Evolutionary conservation across 1,140 invertebrate genomes (phyloP), one percentile per base, ranked within the genome.

Genomic region (Octopus sinensis): DNA sequence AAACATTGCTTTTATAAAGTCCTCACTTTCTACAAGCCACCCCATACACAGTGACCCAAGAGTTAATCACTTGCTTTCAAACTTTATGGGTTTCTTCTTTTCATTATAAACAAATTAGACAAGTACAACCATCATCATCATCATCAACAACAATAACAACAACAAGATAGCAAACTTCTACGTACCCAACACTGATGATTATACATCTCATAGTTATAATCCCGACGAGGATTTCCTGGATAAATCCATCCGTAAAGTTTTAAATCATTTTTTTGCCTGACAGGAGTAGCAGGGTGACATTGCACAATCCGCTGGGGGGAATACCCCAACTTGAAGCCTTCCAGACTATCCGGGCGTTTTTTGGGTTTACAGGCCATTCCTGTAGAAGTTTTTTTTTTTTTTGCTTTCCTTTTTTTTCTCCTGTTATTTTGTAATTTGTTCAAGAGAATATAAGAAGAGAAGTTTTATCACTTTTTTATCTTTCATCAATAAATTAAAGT

Each of bases 131-230:
- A 43, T 43, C 30, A 43, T 43, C 30, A 43, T 43, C 30, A 43
- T 43, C 30, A 43, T 43, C 30, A 43, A 2, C 30, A 43, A 43
- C 30, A 43, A 43, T 3, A 43, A 43, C 30, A 43, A 43, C 30
- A 43, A 43, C 1, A 43, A 43, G 30, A 43, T 43, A 43, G 3
- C 30, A 43, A 4, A 54, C 51, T 53, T 51, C 52, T 80, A 86
- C 86, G 7, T 85, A 87, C 86, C 86, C 86, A 87, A 62, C 86
- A 87, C 23, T 83, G 76, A 12, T 81, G 78, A 78, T 82, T 75
- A 75, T 84, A 71, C 4, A 83, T 43, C 1, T 85, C 84, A 81
- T 87, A 87, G 30, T 82, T 77, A 13, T 86, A 73, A 12, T 54
- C 13, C 6, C 86, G 76, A 0, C 85, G 82, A 4, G 82, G 85